A percentile compares a stretch with the other conserved stretches of the same genome.
phyloP scores from a whole-genome alignment of 2,888 invertebrate genomes.

The Polydrusus pterygomalis region DNA sequence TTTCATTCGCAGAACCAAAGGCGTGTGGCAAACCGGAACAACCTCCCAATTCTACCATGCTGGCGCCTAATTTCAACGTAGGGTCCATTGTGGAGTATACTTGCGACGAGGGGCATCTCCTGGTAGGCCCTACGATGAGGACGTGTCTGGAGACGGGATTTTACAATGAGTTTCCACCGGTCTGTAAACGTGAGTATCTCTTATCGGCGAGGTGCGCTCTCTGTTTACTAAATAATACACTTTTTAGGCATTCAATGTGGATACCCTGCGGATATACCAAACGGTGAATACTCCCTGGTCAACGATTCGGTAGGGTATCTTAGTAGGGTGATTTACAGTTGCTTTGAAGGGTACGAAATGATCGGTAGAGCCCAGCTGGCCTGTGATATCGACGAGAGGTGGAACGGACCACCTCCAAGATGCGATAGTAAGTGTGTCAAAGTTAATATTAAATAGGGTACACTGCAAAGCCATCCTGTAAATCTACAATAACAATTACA shows the following conservation, averaged over 20 bases:
- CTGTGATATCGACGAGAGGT: conserved; percentile 93
- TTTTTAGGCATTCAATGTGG: conserved; percentile 90
- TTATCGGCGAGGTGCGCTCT: background rate
- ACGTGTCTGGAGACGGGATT: conserved; percentile 94
- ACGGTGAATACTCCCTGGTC: conserved; percentile 86
- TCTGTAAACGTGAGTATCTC: conserved; percentile 87
- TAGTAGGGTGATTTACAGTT: conserved; percentile 89
- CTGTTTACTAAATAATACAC: background rate
- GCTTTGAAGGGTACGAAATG: conserved; percentile 90
- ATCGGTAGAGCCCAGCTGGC: conserved; percentile 87
- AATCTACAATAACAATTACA: too few relatives aligned
- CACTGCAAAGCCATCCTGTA: too few relatives aligned
- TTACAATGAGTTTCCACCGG: conserved; percentile 94
- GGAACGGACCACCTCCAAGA: conserved; percentile 94
- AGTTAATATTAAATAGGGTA: too few relatives aligned
- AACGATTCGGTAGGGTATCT: conserved; percentile 92
- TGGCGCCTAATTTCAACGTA: conserved; percentile 84
- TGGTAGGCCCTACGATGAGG: conserved; percentile 89
- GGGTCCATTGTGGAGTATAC: conserved; percentile 89
- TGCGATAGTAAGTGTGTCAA: conserved; percentile 83
- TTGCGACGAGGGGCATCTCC: conserved; percentile 89
- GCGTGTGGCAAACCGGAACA: conserved; percentile 94
- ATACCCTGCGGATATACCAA: conserved; percentile 88
- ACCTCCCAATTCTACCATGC: conserved; percentile 93
- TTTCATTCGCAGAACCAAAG: conserved; percentile 81